These are phyloP conservation scores for Lophochroa leadbeateri DNA, from an alignment of 2,113 vertebrate species.

Conservation along the genomic window DNA sequence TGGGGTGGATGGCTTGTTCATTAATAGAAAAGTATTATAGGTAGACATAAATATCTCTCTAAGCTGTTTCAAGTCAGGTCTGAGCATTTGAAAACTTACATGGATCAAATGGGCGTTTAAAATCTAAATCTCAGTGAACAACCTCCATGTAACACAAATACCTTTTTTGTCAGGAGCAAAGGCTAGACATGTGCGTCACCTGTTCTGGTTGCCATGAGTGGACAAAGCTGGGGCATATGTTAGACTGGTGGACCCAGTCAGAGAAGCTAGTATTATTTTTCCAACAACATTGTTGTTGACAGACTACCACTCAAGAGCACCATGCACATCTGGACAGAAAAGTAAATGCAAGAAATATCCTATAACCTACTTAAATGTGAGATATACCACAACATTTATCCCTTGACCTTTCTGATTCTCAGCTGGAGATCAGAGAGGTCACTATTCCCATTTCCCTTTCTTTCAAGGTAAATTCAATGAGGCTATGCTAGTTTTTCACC, in stretches of 20 bases:
- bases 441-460: neutral
- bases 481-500: neutral
- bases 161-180: neutral
- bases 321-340: neutral
- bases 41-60: neutral
- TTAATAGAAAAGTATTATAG: neutral
- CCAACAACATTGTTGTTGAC: neutral
- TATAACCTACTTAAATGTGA: neutral
- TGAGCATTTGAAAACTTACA: neutral
- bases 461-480: constrained; percentile 10
- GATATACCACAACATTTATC: neutral
- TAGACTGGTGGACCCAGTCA: neutral
- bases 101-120: neutral
- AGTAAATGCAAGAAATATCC: neutral
- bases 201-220: neutral
- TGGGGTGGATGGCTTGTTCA: neutral
- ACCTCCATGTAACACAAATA: neutral
- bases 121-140: neutral
- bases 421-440: neutral
- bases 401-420: neutral
- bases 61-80: neutral
- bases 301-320: neutral
- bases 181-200: neutral
- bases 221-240: neutral
- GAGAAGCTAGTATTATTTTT: neutral